These are phyloP conservation scores for Telmatochromis bifrenatus DNA, from an alignment of 2,113 vertebrate genomes.

Conservation along the genomic window DNA sequence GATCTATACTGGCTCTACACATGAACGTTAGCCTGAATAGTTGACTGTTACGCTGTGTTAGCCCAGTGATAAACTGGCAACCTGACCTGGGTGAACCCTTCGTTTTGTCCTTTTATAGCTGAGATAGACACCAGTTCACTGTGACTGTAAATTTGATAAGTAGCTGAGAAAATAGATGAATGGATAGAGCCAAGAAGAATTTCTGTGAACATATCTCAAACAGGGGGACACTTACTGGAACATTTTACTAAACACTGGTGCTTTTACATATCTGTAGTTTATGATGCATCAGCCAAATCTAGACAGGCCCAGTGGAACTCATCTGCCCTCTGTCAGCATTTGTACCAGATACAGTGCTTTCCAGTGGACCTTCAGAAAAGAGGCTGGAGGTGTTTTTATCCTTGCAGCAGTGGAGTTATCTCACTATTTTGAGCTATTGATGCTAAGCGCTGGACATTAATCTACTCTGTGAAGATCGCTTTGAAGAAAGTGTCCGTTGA, in stretches of 20 bases:
- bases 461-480: constrained; percentile 50
- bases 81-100: not conserved
- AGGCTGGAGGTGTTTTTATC: constrained; percentile 45
- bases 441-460: constrained; percentile 62
- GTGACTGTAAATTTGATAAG: not conserved
- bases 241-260: not conserved
- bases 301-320: not conserved
- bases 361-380: not conserved
- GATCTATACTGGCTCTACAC: not conserved
- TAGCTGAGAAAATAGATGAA: not conserved
- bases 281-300: constrained; percentile 6
- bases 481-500: constrained; percentile 59
- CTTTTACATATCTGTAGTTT: not conserved
- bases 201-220: not conserved
- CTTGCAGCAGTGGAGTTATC: constrained; percentile 32
- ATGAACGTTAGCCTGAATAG: not conserved
- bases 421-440: constrained; percentile 55
- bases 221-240: not conserved
- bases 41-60: not conserved
- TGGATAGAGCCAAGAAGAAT: not conserved
- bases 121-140: not conserved
- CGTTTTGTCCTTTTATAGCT: not conserved
- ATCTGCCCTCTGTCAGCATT: not conserved
- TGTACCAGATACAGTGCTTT: not conserved
- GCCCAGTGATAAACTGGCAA: not conserved